Conservation (phyloP, 2,888 invertebrate genomes). For the Troides helena region DNA sequence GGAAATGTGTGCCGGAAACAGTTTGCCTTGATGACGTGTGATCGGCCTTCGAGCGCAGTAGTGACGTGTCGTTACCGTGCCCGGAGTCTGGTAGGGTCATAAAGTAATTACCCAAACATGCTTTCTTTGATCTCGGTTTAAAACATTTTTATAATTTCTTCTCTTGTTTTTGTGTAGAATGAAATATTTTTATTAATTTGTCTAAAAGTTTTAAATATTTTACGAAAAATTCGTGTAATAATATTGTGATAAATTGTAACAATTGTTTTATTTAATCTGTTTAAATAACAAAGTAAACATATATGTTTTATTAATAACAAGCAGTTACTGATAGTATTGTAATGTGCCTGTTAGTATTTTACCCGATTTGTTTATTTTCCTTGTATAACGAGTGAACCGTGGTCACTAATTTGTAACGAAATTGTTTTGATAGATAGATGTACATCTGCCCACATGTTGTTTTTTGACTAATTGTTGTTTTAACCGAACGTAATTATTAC, state of each 20-base stretch:
- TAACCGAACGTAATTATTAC: too few relatives aligned
- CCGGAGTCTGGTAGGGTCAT: conserved; percentile 33
- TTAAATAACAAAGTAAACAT: neutral
- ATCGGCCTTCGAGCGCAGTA: conserved; percentile 34
- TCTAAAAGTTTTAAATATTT: neutral
- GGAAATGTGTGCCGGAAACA: conserved; percentile 60
- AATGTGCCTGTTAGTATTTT: neutral
- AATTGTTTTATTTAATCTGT: neutral
- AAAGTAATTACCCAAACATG: conserved; percentile 38
- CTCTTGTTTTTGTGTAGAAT: neutral
- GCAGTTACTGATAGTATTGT: neutral
- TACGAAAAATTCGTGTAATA: neutral
- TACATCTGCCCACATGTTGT: neutral
- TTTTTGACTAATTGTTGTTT: too few relatives aligned
- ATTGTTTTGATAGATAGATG: neutral
- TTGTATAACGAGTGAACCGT: neutral
- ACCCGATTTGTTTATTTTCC: conserved; percentile 13
- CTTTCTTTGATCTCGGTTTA: conserved; percentile 23
- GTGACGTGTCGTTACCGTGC: conserved; percentile 52
- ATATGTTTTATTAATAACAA: neutral
- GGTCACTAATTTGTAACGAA: neutral
- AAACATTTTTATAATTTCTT: conserved; percentile 1
- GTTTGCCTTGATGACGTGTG: conserved; percentile 52
- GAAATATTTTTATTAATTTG: neutral
- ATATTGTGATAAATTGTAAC: neutral